phyloP scores from a whole-genome alignment of 2,888 invertebrate genomes.

The Rosalia funebris region DNA sequence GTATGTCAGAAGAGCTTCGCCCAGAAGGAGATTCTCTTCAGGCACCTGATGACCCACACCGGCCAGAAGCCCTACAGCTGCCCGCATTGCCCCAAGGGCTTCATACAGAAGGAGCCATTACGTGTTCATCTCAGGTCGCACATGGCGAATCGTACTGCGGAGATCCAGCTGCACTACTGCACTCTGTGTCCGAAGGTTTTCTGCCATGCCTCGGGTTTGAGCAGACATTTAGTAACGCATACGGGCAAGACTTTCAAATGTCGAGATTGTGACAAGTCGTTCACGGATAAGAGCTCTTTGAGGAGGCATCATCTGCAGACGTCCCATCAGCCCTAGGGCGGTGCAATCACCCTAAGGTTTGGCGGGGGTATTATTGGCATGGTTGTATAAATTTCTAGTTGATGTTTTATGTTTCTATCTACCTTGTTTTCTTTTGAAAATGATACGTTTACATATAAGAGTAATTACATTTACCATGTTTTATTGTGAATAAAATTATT shows the following conservation, averaged over 20 bases:
- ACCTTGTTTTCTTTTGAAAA: too few species aligned
- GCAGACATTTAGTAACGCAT: constrained; percentile 74
- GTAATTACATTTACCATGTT: too few species aligned
- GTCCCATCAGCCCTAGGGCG: constrained; percentile 51
- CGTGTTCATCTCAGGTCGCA: constrained; percentile 72
- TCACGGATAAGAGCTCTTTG: constrained; percentile 78
- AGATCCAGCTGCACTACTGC: constrained; percentile 74
- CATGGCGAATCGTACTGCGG: constrained; percentile 67
- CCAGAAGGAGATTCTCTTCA: constrained; percentile 76
- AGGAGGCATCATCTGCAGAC: constrained; percentile 69
- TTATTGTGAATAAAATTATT: too few species aligned
- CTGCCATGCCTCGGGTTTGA: constrained; percentile 72
- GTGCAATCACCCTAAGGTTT: too few species aligned
- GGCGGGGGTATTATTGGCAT: too few species aligned
- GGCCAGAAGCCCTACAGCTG: constrained; percentile 76
- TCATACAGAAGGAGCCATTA: constrained; percentile 78
- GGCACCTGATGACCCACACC: constrained; percentile 71
- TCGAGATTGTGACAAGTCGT: constrained; percentile 72
- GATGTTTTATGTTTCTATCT: too few species aligned
- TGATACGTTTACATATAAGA: too few species aligned
- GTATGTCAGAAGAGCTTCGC: constrained; percentile 73
- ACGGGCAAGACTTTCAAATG: constrained; percentile 74
- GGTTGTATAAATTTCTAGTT: too few species aligned
- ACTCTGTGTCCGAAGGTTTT: constrained; percentile 73
- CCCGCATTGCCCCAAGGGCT: constrained; percentile 71